Evolutionary conservation across 2,888 invertebrate species (phyloP), one percentile per base, ranked within the genome.

Genomic region (Spatulosminthurus flaviceps): DNA sequence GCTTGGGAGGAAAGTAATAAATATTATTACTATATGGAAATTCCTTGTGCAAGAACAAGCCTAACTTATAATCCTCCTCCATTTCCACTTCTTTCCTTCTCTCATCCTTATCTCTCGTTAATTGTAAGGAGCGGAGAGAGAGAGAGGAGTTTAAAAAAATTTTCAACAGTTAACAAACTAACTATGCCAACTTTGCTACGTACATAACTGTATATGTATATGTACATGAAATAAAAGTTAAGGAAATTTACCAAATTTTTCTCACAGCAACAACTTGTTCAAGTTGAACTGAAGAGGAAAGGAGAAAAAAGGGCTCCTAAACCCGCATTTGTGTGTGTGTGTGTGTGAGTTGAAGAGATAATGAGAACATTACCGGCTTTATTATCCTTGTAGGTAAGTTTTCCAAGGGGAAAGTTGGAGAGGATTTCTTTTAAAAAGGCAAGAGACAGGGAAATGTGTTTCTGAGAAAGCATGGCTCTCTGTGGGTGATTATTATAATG

Each of bases 361-460:
- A 80, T 80, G 77, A 77, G 73, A 73, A 73, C 77, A 80, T 80
- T 80, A 80, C 77, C 80, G 80, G 80, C 80, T 80, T 80, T 80
- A 80, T 80, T 80, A 80, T 80, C 73, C 74, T 61, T 34, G n/a
- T 21, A 24, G 22, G 21, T 26, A 24, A 26, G 67, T 67, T 22
- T 19, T 67, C 0, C 2, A 21, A 29, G 69, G 34, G 21, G 69
- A 34, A 28, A 4, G 69, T 29, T 29, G 34, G 34, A 5, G 34
- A 67, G 34, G 5, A 19, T 34, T 34, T 34, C 34, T 34, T 34
- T 34, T 4, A 34, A 69, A 69, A 26, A 28, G 28, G 69, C n/a
- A 28, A 28, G 34, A 16, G 69, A 69, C 69, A 34, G 28, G 34
- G 34, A 34, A 34, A 34, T 34, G 61, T 21, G 24, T 9, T 7